Evolutionary conservation across 2,888 invertebrate species (phyloP).

Genomic region (Nomada hirtipes): DNA sequence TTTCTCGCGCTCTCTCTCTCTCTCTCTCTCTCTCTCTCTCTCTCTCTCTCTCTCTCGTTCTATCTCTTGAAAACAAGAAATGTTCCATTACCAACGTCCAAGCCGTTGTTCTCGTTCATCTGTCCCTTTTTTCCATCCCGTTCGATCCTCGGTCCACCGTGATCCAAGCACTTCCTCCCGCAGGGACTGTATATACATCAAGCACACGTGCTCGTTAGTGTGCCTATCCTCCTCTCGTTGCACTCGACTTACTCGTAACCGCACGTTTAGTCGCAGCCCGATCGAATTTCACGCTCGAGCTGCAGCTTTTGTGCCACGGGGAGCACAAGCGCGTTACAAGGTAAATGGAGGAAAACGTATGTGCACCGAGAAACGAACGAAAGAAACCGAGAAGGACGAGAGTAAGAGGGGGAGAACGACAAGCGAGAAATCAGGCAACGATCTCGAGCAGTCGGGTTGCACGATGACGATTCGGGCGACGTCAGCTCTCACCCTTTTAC

Average conservation of each 20-base stretch:
- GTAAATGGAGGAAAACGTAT: not conserved
- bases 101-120: conserved; percentile 38
- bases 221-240: conserved; percentile 21
- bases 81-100: conserved; percentile 43
- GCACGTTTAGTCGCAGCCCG: conserved; percentile 21
- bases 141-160: conserved; percentile 30
- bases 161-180: conserved; percentile 29
- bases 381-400: not conserved
- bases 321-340: not conserved
- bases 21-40: no score
- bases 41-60: not conserved
- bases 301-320: conserved; percentile 3
- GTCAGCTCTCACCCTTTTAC: conserved; percentile 67
- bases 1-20: not conserved
- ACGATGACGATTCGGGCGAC: conserved; percentile 64
- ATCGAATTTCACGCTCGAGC: conserved; percentile 34
- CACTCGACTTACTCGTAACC: conserved; percentile 50
- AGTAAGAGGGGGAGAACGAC: not conserved
- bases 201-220: conserved; percentile 64
- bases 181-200: conserved; percentile 54
- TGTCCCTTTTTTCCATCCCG: conserved; percentile 39
- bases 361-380: not conserved
- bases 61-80: not conserved
- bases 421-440: conserved; percentile 24
- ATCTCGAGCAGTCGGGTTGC: conserved; percentile 17